A percentile compares a stretch with the other conserved stretches of the same genome.
Evolutionary conservation across 2,113 vertebrate genomes (phyloP).

Genomic region (Phyllostomus discolor): DNA sequence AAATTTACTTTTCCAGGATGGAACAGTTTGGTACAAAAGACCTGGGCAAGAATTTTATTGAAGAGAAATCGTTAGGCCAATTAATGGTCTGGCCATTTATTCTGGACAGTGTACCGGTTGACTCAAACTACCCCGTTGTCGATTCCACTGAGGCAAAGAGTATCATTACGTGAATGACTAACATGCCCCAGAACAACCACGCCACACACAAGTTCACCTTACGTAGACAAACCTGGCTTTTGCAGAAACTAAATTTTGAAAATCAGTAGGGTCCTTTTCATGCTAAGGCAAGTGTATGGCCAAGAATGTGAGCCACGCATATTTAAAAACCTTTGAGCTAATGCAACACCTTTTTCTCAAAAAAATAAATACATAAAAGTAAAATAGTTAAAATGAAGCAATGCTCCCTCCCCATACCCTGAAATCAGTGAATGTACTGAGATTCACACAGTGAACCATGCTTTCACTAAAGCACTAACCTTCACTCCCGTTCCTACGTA

Average conservation of each 20-base stretch:
- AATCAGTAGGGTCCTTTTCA: background rate
- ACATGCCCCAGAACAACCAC: background rate
- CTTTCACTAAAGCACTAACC: background rate
- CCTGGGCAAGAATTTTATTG: background rate
- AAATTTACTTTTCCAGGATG: background rate
- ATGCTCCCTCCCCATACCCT: background rate
- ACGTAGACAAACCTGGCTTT: background rate
- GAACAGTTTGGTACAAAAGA: background rate
- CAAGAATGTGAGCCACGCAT: background rate
- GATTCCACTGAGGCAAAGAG: background rate
- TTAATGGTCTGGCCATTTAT: background rate
- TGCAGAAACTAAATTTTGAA: background rate
- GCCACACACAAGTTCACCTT: background rate
- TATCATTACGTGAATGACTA: background rate
- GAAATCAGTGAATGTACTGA: background rate
- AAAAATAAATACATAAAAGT: background rate
- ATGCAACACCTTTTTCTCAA: background rate
- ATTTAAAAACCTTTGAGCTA: background rate
- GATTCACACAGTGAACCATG: no score
- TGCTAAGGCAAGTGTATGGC: background rate
- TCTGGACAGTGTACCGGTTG: background rate
- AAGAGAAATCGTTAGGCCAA: background rate
- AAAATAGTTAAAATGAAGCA: background rate
- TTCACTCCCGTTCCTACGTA: background rate
- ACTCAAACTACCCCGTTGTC: background rate